Base-by-base conservation (phyloP, 2,888 invertebrate species). In the Vanessa cardui region DNA sequence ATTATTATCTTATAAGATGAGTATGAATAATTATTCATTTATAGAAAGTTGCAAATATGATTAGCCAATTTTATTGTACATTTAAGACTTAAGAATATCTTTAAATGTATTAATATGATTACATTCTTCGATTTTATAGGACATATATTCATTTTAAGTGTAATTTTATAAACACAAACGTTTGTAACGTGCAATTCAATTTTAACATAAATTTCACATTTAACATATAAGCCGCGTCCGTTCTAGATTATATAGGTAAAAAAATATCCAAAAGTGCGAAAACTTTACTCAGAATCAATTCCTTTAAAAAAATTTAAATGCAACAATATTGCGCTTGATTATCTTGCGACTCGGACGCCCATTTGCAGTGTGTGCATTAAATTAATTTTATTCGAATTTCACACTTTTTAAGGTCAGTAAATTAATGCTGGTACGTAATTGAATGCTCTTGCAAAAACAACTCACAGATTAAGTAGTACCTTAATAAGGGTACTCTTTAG, bases 391-490 rank as follows among this genome's bases (percentile, higher is more conserved):
- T 66, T 33, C 66, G 66, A 66, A 70, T 70, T 70, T 66, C 70
- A 66, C 70, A 70, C 70, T 64, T 67, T 65, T 70, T 64, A 70
- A 70, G 70, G 67, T 50, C 64, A 61, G 61, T 64, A 58, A 67
- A 67, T 70, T 64, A 64, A 70, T 31, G 58, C 58, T 61, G 45
- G 46, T 61, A 46, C 62, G 45, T 66, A 63, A 69, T 63, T 69
- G 60, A 50, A 59, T 15, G 44, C 46, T 58, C 31, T 65, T 61
- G 45, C 16, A 64, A 61, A 66, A 58, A 58, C 15, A 45, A 21
- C 26, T 47, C 46, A 15, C 20, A 56, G 7, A 26, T 7, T 49
- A 62, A 62, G 26, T 33, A 33, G 58, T 46, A 49, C 20, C 33
- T 50, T 47, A 56, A 46, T 46, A 67, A 58, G 52, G 20, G 52